Evolutionary conservation across 2,797 vertebrate species (phyloP).

Genomic region (Sitta carolinensis): DNA sequence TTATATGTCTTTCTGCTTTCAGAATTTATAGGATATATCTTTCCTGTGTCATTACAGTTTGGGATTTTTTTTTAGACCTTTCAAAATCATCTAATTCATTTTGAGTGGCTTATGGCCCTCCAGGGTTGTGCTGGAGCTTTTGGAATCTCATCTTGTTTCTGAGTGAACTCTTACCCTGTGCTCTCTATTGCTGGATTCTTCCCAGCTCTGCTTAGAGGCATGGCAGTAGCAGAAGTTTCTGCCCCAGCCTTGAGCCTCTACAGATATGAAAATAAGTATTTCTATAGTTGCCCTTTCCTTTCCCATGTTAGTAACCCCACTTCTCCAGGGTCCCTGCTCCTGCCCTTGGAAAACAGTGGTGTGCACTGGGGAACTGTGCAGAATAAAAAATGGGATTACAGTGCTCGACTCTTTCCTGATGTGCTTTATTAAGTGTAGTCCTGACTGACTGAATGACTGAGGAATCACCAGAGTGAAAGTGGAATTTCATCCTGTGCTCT

Average conservation of each 20-base stretch:
- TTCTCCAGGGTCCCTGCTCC: background rate
- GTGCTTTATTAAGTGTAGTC: background rate
- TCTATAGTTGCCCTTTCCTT: fast-evolving
- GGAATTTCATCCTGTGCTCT: background rate
- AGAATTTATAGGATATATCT: background rate
- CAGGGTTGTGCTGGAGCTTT: background rate
- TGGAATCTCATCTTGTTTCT: background rate
- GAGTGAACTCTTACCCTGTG: background rate
- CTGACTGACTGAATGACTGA: fast-evolving
- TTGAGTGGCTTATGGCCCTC: background rate
- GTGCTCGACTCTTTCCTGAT: background rate
- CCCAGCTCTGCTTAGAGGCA: background rate
- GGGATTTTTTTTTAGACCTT: background rate
- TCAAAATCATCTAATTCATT: background rate
- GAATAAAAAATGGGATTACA: background rate
- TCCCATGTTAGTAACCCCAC: background rate
- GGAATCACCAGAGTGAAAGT: background rate
- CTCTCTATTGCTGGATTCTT: background rate
- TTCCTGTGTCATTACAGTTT: background rate
- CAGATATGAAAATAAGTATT: background rate
- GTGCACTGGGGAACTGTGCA: background rate
- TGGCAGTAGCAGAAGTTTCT: background rate
- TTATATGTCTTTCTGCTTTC: background rate
- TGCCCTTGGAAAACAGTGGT: background rate
- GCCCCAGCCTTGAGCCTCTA: background rate